Conservation (phyloP, 2,888 invertebrate species). For the Napeogenes sylphis region DNA sequence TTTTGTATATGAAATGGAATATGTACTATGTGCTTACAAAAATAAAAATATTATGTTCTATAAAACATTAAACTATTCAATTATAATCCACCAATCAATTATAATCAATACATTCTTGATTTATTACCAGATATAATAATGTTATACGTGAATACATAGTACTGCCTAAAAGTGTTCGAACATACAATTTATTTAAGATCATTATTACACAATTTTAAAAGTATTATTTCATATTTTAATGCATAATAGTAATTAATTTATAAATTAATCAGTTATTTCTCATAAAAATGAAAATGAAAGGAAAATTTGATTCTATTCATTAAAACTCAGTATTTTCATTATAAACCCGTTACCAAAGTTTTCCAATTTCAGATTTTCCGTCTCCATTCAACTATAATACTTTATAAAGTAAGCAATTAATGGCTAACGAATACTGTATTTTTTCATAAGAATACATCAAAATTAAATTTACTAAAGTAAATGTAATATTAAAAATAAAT, state of each 20-base stretch:
- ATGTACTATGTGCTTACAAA: too few relatives aligned
- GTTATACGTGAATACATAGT: too few relatives aligned
- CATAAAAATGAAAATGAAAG: background rate
- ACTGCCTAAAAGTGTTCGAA: too few relatives aligned
- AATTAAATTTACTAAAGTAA: background rate
- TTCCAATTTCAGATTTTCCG: slow-evolving; percentile 25
- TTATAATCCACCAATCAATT: too few relatives aligned
- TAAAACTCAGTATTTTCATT: slow-evolving; percentile 6
- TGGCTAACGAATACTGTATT: background rate
- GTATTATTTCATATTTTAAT: too few relatives aligned
- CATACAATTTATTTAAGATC: too few relatives aligned
- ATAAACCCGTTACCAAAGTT: slow-evolving; percentile 20
- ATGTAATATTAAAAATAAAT: background rate
- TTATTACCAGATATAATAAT: too few relatives aligned
- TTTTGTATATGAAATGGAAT: too few relatives aligned
- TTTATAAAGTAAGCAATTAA: slow-evolving; percentile 21
- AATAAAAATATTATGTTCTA: too few relatives aligned
- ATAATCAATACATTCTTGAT: too few relatives aligned
- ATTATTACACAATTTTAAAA: too few relatives aligned
- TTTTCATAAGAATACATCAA: background rate
- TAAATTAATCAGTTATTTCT: background rate
- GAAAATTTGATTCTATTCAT: slow-evolving; percentile 9
- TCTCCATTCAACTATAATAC: slow-evolving; percentile 24
- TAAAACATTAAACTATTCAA: too few relatives aligned
- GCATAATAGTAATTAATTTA: background rate